These are phyloP conservation scores for Omphaloscelis lunosa DNA, from an alignment of 2,888 invertebrate species.

Conservation along the genomic window DNA sequence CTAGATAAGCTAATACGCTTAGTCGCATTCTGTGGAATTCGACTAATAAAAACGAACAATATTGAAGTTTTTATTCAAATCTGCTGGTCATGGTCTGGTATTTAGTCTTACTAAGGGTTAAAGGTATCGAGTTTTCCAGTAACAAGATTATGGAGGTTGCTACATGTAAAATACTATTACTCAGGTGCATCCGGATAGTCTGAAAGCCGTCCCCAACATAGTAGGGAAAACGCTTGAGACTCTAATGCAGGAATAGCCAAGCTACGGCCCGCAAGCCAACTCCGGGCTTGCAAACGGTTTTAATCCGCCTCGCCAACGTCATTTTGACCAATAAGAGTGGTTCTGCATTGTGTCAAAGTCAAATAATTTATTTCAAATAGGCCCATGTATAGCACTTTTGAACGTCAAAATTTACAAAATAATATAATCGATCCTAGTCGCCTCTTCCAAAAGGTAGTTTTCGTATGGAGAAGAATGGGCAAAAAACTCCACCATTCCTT, in stretches of 20 bases:
- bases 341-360: too few relatives aligned
- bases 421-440: too few relatives aligned
- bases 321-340: not conserved
- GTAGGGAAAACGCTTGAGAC: not conserved
- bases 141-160: not conserved
- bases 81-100: too few relatives aligned
- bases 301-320: not conserved
- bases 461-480: too few relatives aligned
- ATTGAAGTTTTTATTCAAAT: not conserved
- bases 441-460: too few relatives aligned
- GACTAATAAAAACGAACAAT: not conserved
- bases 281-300: not conserved
- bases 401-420: too few relatives aligned
- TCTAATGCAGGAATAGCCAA: not conserved
- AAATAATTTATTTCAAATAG: too few relatives aligned
- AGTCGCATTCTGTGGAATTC: conserved; percentile 4
- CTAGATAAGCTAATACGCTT: conserved; percentile 10
- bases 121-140: not conserved
- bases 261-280: not conserved
- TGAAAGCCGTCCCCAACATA: not conserved
- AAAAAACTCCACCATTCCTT: too few relatives aligned
- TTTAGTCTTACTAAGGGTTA: not conserved
- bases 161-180: not conserved
- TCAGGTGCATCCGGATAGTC: not conserved
- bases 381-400: too few relatives aligned